phyloP scores from a whole-genome alignment of 2,113 vertebrate species.

The Strigops habroptila region DNA sequence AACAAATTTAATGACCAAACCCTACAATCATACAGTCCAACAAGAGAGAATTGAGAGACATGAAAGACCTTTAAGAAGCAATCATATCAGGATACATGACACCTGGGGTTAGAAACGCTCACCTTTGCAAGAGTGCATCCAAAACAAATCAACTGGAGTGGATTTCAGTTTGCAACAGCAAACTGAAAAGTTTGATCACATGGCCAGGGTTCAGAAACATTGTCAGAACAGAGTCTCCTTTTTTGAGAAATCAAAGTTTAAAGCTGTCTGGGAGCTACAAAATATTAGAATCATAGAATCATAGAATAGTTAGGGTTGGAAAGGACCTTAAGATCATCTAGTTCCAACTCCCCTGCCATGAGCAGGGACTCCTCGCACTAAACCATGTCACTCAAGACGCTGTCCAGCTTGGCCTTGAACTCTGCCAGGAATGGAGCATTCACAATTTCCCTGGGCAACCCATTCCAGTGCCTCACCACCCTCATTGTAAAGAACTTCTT shows the following conservation, averaged over 20 bases:
- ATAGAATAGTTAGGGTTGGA: too few species aligned
- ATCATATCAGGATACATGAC: background rate
- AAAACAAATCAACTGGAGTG: background rate
- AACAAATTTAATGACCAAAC: background rate
- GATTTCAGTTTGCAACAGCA: background rate
- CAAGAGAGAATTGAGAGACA: background rate
- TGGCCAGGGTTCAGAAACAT: background rate
- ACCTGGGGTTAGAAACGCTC: background rate
- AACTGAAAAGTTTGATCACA: background rate
- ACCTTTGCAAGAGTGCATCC: background rate
- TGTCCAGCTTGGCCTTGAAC: too few species aligned
- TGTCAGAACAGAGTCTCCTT: background rate
- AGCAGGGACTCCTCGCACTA: too few species aligned
- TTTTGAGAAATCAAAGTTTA: background rate
- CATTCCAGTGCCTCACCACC: too few species aligned
- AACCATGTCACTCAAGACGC: too few species aligned
- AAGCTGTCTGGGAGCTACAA: background rate
- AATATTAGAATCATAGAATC: background rate
- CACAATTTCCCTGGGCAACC: too few species aligned
- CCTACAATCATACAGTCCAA: background rate
- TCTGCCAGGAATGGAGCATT: too few species aligned
- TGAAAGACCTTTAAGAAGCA: background rate
- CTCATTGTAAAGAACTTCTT: too few species aligned
- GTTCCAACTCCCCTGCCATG: too few species aligned
- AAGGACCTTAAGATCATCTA: too few species aligned